phyloP scores from a whole-genome alignment of 2,113 vertebrate genomes.

The Plotosus lineatus region DNA sequence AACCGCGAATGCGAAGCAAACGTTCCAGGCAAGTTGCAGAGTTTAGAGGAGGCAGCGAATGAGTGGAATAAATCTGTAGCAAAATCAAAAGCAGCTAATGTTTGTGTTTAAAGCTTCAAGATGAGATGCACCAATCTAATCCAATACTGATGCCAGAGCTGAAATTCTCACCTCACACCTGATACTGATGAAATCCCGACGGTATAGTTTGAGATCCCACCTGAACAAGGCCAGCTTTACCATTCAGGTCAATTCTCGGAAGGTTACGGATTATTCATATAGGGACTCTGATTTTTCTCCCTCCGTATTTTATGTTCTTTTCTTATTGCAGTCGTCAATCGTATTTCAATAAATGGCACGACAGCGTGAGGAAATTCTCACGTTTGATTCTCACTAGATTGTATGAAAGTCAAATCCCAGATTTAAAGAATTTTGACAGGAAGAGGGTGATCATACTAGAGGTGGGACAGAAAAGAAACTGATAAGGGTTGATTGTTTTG shows the following conservation, averaged over 20 bases:
- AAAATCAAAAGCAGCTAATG: conserved; percentile 12
- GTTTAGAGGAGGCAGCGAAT: conserved; percentile 15
- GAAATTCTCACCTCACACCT: neutral
- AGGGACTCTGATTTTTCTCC: neutral
- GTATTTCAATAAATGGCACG: neutral
- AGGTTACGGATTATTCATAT: neutral
- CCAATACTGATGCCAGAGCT: conserved; percentile 8
- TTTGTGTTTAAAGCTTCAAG: conserved; percentile 4
- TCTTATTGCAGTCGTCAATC: neutral
- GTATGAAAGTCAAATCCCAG: neutral
- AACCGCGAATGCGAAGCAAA: neutral
- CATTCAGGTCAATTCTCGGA: neutral
- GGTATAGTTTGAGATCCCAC: neutral
- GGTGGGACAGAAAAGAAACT: too few species aligned
- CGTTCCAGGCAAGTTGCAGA: neutral
- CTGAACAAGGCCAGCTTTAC: neutral
- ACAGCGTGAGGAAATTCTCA: neutral
- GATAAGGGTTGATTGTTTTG: too few species aligned
- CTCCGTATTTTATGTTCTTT: neutral
- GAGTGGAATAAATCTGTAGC: conserved; percentile 22
- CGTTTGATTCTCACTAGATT: neutral
- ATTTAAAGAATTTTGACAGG: too few species aligned
- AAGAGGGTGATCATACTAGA: too few species aligned
- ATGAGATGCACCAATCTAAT: conserved; percentile 1
- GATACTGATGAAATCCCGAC: neutral